Conservation (phyloP, 2,888 invertebrate genomes). For the Siphonodentalium dalli region DNA sequence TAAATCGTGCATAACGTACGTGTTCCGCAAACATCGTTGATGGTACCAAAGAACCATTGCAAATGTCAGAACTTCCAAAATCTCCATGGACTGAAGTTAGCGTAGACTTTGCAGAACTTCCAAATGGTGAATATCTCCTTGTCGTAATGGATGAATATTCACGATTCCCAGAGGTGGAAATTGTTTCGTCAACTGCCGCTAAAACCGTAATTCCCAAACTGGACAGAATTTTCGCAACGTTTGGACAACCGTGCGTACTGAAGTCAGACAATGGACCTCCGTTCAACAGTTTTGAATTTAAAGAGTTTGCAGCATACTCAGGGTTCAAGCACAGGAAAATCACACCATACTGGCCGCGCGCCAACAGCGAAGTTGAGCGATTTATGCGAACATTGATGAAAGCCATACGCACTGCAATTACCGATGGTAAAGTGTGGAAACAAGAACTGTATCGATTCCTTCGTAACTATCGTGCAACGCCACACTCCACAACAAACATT, state of each 20-base stretch:
- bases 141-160: too few species aligned
- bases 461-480: constrained; percentile 13
- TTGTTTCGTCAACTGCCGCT: too few species aligned
- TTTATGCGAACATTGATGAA: constrained; percentile 13
- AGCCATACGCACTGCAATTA: constrained; percentile 1
- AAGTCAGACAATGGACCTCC: constrained; percentile 19
- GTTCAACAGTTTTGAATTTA: constrained; percentile 12
- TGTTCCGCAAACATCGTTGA: too few species aligned
- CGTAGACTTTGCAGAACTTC: too few species aligned
- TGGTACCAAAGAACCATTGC: too few species aligned
- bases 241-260: constrained; percentile 6
- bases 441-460: constrained; percentile 12
- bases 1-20: too few species aligned
- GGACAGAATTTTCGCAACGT: constrained; percentile 12
- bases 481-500: too few species aligned
- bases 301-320: not conserved
- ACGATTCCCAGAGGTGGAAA: too few species aligned
- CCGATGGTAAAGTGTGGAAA: constrained; percentile 4
- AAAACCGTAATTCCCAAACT: constrained; percentile 19
- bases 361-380: constrained; percentile 12
- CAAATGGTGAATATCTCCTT: too few species aligned
- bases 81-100: too few species aligned
- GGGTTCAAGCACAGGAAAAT: constrained; percentile 20
- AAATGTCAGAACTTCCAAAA: too few species aligned
- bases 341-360: constrained; percentile 14